Evolutionary conservation across 1,140 invertebrate genomes (phyloP), one percentile per base, ranked within the genome.

Genomic region (Brachionus koreanus): DNA sequence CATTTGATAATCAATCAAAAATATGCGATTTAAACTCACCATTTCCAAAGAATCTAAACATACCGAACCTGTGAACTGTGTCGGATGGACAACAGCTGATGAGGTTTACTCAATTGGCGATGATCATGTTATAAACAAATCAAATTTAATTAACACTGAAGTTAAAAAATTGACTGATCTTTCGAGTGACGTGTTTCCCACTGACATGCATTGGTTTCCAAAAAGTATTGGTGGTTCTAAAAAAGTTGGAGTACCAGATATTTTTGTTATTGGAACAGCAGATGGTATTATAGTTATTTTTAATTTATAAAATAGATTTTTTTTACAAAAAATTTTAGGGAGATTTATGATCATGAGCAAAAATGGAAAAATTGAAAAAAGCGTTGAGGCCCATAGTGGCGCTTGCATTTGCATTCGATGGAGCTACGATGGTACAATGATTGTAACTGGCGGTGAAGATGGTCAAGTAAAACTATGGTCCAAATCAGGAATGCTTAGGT

Each of bases 391-490:
- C 57, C 97, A 99, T 87, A 92, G 93, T 88, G 96, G 92, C 65
- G 95, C 95, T 13, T 92, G 94, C 75, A 90, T 95, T 4, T 90
- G 91, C 52, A 88, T 88, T 2, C 85, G 88, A 86, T 98, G 97
- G 97, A 97, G 93, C 88, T 92, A 92, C 82, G 96, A 98, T 90
- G 97, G 95, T 4, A 92, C 94, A 52, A 94, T 94, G 10, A 90
- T 98, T 57, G 89, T 97, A 2, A 97, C 95, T 86, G 95, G 92
- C 86, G 96, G 96, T 1, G 96, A 99, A 90, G 97, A 99, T 90
- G 97, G 97, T 12, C 91, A 92, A 43, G 91, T 98, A 0, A 98
- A 98, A 89, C 93, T 98, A 82, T 99, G 97, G 96, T 98, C 97
- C 3, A 89, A 95, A 35, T 95, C 93, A 87, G 96, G 96, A 65